Evolutionary conservation across 2,113 vertebrate genomes (phyloP).

Genomic region (Xenus cinereus): DNA sequence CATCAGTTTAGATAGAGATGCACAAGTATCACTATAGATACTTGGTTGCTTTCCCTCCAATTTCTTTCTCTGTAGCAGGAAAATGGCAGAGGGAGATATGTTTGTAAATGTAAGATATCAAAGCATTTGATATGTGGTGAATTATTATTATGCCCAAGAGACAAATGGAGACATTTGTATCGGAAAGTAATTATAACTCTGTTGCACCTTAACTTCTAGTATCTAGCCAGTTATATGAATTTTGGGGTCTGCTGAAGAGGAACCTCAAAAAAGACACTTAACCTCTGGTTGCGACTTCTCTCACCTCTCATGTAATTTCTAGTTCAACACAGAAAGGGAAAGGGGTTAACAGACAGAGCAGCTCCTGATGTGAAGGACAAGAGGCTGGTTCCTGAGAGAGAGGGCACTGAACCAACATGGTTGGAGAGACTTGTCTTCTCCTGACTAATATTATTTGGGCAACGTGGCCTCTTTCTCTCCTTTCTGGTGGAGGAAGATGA

Average conservation of each 20-base stretch:
- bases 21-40: background rate
- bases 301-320: background rate
- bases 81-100: background rate
- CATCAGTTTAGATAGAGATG: background rate
- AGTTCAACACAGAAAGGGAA: background rate
- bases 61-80: background rate
- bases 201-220: background rate
- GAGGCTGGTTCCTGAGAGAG: background rate
- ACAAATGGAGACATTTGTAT: background rate
- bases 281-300: background rate
- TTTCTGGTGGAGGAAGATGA: background rate
- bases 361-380: background rate
- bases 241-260: background rate
- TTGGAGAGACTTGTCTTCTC: background rate
- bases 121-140: background rate
- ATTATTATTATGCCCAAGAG: background rate
- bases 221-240: background rate
- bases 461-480: background rate
- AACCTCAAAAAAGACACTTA: background rate
- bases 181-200: background rate
- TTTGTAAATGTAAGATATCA: background rate
- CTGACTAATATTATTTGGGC: background rate
- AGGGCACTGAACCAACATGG: background rate
- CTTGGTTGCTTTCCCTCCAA: background rate
- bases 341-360: background rate